Base-by-base conservation (phyloP, 2,888 invertebrate genomes). In the Slavum lentiscoides region DNA sequence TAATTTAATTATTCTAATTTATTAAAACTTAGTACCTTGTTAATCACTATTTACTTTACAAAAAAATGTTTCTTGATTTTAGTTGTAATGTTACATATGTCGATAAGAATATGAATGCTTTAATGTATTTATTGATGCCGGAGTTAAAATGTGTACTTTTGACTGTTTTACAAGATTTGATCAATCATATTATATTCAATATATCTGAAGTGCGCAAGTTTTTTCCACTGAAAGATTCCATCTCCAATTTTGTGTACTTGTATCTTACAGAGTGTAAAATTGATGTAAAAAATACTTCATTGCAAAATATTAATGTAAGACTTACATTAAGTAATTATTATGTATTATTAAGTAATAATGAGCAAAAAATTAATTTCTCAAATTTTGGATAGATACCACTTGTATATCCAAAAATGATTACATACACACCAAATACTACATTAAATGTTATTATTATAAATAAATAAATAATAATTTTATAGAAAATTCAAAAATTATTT, bases 261-360 rank as follows among this genome's bases (percentile, higher is more conserved):
- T 80, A 66, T 13, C 66, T 55, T 4, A 58, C 64, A 15, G 80
- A 80, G 3, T 66, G 64, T 15, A 66, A 72, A 64, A 72, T 80
- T 43, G 80, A 80, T 72, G 6, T 72, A n/a, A 19, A 80, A 43
- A 72, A 80, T 23, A 70, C 23, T 30, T 80, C 80, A 1, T 58
- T 80, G 8, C 72, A 80, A 58, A 80, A 80, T 64, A 72, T 80
- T n/a, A 66, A 80, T 72, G 80, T 80, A 58, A 64, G 72, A 72
- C 30, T 30, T 30, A 30, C 30, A 30, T 30, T 30, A 30, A 30
- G 30, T 30, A 30, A 30, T 30, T 30, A 30, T 30, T 30, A 30
- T 4, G 4, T 30, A 30, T 30, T 30, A 30, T 30, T 30, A 30
- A 30, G 30, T 30, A 30, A 30, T 30, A 30, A 30, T 30, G 30